Evolutionary conservation across 2,797 vertebrate genomes (phyloP), one percentile per base, ranked within the genome.

Genomic region (Hoplostethus atlanticus): DNA sequence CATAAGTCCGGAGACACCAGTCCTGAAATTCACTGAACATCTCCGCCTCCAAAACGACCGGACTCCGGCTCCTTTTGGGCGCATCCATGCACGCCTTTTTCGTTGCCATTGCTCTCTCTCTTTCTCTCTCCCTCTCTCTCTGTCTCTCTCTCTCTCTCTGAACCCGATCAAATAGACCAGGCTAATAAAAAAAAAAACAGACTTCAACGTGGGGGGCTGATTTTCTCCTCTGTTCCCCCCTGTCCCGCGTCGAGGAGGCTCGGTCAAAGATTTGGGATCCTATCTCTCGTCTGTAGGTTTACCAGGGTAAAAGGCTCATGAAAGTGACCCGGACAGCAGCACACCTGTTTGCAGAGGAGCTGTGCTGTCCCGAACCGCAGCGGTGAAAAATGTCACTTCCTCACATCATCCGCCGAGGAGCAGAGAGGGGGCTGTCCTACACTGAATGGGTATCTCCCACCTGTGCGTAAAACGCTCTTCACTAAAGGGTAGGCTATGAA

Each of bases 21-120:
- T 97, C 96, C 94, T 97, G 97, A 96, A 98, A 98, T 96, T 97
- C 97, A 89, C 95, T 95, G 93, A 97, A 97, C 96, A 98, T 97
- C 95, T 97, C 97, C 86, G 96, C 96, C 91, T 97, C 97, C 92
- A 97, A 90, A 93, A 96, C 96, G 80, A 94, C 93, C 79, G 94
- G 94, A 93, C 95, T 95, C 84, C 94, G 91, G 90, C 93, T 95
- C 88, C 94, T 91, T 88, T 94, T 95, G 82, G 91, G 91, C 87
- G 93, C 91, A 92, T 95, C 95, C 91, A 90, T 88, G 93, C 93
- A 95, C 91, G 93, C 87, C 91, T 94, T 95, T 87, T 94, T 95
- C 89, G 91, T 94, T 93, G 94, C 93, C 94, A 95, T 94, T 79
- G 68, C 90, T 89, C 92, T 68, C 86, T 67, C 83, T 76, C 59